Base-by-base conservation (phyloP, 2,888 invertebrate genomes). In the Malachius bipustulatus region DNA sequence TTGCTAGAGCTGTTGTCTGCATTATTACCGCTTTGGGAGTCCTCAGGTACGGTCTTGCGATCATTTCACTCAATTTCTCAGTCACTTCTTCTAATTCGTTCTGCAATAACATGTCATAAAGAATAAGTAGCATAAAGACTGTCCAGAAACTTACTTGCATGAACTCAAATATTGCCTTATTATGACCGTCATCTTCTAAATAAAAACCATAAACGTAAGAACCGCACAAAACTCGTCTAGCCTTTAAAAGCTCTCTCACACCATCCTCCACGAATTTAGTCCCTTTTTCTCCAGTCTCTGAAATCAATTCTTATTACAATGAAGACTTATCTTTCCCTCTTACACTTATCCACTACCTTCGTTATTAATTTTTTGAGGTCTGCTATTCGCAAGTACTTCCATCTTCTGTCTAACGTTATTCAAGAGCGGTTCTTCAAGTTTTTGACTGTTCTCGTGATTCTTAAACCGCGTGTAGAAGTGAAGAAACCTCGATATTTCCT, bases 191-290 rank as follows among this genome's bases (percentile, higher is more conserved):
- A 45, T 75, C 75, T 51, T 73, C 71, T 32, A 77, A 56, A 51
- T 75, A 77, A 55, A 71, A 77, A 6, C 75, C 77, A 52, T 75
- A 76, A n/a, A 75, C 75, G 52, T 77, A 77, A 3, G 75, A 74
- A 28, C 74, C 76, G 52, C 75, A 74, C 3, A 77, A 56, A 11
- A 77, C 73, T 38, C 73, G 57, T 34, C 77, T 57, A 2, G 74
- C 70, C 56, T 75, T 75, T 19, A 76, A 54, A 32, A 77, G 57
- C 52, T 77, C 76, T 38, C 71, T 59, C 3, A 77, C 70, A 4
- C 76, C 75, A 47, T 75, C 73, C 49, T 74, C 73, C 9, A 77
- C 68, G 54, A 77, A 77, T 51, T 63, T 62, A 4, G 65, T 67
- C 19, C 63, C 59, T 34, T 57, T 62, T 38, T 63, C 63, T 10